These are phyloP conservation scores for Chaenocephalus aceratus DNA, from an alignment of 2,113 vertebrate species.

Conservation along the genomic window DNA sequence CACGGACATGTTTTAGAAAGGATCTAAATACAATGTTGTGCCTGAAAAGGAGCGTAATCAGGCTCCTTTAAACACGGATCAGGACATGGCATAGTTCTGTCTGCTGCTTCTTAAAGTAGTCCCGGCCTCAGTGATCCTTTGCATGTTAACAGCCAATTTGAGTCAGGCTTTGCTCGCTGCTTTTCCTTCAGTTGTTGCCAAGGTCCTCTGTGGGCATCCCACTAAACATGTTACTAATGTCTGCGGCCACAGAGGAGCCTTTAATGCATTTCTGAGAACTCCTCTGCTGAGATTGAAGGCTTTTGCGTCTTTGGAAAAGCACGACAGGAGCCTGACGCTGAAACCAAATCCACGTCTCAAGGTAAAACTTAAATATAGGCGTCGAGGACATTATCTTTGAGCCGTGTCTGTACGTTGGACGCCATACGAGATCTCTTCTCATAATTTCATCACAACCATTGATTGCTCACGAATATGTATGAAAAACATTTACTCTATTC, in stretches of 20 bases:
- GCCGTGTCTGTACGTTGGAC: not conserved
- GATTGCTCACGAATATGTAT: not conserved
- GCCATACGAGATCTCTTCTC: not conserved
- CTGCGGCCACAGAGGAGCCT: constrained; percentile 37
- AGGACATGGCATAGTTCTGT: no score
- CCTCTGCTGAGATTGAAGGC: constrained; percentile 46
- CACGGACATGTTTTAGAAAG: no score
- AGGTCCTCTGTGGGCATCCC: constrained; percentile 52
- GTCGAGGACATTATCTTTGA: constrained; percentile 10
- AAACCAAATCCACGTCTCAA: constrained; percentile 60
- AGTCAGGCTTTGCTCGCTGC: not conserved
- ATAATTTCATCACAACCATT: constrained; percentile 2
- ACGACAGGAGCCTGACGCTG: not conserved
- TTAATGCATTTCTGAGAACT: constrained; percentile 62
- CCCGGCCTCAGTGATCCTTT: no score
- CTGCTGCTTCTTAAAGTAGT: no score
- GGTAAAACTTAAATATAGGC: constrained; percentile 1
- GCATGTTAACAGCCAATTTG: not conserved
- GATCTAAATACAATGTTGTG: no score
- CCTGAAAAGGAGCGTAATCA: no score
- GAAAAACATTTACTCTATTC: not conserved
- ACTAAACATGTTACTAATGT: constrained; percentile 55
- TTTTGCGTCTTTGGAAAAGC: constrained; percentile 47
- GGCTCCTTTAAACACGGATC: no score
- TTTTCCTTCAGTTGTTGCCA: constrained; percentile 32